phyloP scores from a whole-genome alignment of 2,888 invertebrate species.

The Caenorhabditis becei region DNA sequence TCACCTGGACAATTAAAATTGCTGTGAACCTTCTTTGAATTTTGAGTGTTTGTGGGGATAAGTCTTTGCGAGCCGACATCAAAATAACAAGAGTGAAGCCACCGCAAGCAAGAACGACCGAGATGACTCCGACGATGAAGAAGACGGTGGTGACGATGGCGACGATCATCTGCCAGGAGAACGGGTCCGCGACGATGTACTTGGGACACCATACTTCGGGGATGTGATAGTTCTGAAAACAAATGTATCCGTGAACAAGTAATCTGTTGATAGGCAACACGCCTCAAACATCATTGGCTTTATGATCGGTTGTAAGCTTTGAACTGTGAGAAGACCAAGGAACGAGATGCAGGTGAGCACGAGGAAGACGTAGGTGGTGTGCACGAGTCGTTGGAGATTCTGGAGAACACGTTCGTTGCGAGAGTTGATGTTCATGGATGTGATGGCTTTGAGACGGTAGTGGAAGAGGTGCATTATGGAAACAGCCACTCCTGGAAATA shows the following conservation, averaged over 20 bases:
- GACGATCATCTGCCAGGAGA: constrained; percentile 35
- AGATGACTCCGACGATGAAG: constrained; percentile 9
- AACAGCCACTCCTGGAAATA: constrained; percentile 27
- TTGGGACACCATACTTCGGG: constrained; percentile 45
- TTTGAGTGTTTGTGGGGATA: constrained; percentile 36
- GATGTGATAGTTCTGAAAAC: constrained; percentile 44
- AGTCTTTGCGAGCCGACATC: constrained; percentile 25
- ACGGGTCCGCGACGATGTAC: constrained; percentile 36
- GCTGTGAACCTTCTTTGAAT: constrained; percentile 37
- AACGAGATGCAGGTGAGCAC: constrained; percentile 30
- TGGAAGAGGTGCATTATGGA: constrained; percentile 41
- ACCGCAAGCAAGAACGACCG: constrained; percentile 32
- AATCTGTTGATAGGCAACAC: neutral
- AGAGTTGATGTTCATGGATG: constrained; percentile 17
- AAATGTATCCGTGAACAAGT: neutral
- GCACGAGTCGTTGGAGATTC: constrained; percentile 23
- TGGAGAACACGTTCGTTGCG: constrained; percentile 7
- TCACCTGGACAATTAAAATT: constrained; percentile 44
- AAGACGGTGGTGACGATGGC: constrained; percentile 30
- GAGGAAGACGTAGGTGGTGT: constrained; percentile 21
- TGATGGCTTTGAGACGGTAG: constrained; percentile 41
- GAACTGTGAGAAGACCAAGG: constrained; percentile 33
- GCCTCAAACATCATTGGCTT: constrained; percentile 49
- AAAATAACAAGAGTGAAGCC: constrained; percentile 27
- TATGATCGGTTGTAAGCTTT: constrained; percentile 41